Base-by-base conservation (phyloP, 2,113 vertebrate genomes). In the Reinhardtius hippoglossoides region DNA sequence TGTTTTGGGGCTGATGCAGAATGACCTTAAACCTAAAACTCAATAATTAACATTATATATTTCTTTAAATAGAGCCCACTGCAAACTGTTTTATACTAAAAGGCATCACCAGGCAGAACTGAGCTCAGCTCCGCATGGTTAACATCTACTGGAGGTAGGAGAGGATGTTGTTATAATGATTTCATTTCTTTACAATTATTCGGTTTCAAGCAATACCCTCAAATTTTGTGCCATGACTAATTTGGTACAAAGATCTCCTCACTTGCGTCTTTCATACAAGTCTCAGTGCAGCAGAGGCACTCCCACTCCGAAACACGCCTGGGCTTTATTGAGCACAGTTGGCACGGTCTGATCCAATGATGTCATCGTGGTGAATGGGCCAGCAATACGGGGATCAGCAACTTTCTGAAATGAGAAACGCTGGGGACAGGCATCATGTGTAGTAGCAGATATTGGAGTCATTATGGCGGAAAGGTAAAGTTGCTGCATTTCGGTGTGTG, bases 291-390 rank as follows among this genome's bases (percentile, higher is more conserved):
- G 84, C 84, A 80, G 83, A 86, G 86, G 83, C 86, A 88, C 89
- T 88, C 85, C 84, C 88, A 88, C 92, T 85, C 84, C 77, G 68
- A 88, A 91, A 89, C 82, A 89, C 78, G 86, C 86, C 88, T 87
- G 86, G 71, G 81, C 88, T 91, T 90, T 89, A 90, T 81, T 89
- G 86, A 92, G 89, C 87, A 82, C 82, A 82, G 86, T 91, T 92
- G 92, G 92, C 92, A 89, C 71, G 2, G 71, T 70, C 70, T 76
- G 66, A 90, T 71, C 60, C 75, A 59, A 86, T 93, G 92, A 93
- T 90, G 91, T 93, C 92, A 93, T 93, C 76, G 73, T 83, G 80
- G 86, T 84, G 76, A 86, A 90, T 76, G 76, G 88, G 87, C 85
- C 83, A 78, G 85, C 81, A 87, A 88, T 85, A 87, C 24, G 70